Evolutionary conservation across 2,113 vertebrate species (phyloP).

Genomic region (Ophiodon elongatus): DNA sequence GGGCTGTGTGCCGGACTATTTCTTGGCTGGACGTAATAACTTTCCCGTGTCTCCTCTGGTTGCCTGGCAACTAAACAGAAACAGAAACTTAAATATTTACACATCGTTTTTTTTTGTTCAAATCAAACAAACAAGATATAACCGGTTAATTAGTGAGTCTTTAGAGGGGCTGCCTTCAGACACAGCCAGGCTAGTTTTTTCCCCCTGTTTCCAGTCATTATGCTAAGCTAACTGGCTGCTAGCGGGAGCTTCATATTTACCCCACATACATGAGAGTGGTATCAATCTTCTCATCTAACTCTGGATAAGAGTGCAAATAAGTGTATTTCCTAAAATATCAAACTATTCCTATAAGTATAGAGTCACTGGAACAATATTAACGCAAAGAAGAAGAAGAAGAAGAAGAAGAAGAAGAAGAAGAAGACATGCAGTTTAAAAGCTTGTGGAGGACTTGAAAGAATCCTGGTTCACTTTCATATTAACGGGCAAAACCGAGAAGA

Average conservation of each 20-base stretch:
- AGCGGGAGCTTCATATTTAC: neutral
- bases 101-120: neutral
- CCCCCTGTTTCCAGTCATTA: neutral
- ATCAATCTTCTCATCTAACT: too few relatives aligned
- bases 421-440: neutral
- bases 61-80: neutral
- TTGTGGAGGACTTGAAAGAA: neutral
- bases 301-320: too few relatives aligned
- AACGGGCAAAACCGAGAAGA: neutral
- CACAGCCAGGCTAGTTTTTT: neutral
- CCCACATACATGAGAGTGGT: too few relatives aligned
- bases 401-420: neutral
- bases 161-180: neutral
- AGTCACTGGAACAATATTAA: neutral
- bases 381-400: neutral
- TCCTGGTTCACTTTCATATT: neutral
- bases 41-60: neutral
- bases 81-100: neutral
- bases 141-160: neutral
- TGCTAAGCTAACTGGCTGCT: neutral
- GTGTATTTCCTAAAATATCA: too few relatives aligned
- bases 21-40: neutral
- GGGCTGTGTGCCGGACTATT: too few relatives aligned
- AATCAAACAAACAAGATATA: neutral
- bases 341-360: too few relatives aligned